phyloP scores from a whole-genome alignment of 2,797 vertebrate species.

The Salmo trutta region DNA sequence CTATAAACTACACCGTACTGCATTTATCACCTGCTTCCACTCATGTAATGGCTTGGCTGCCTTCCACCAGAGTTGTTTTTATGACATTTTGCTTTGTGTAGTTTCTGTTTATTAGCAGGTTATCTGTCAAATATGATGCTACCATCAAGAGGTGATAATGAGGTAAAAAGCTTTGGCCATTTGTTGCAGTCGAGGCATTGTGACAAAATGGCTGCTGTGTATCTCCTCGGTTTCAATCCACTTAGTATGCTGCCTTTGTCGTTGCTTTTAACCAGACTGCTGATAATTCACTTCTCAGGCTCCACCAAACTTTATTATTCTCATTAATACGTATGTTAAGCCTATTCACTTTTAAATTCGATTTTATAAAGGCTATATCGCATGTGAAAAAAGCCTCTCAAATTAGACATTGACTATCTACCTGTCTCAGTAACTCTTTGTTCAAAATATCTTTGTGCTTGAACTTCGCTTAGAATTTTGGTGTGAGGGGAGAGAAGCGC shows the following conservation, averaged over 20 bases:
- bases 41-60: background rate
- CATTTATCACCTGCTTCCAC: background rate
- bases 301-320: conserved; percentile 68
- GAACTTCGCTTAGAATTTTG: background rate
- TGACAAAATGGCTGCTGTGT: conserved; percentile 18
- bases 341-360: conserved; percentile 45
- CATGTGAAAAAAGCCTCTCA: background rate
- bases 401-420: conserved; percentile 28
- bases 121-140: background rate
- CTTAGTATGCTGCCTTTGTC: conserved; percentile 54
- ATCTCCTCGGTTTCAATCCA: conserved; percentile 16
- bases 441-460: background rate
- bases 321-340: conserved; percentile 58
- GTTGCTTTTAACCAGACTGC: conserved; percentile 48
- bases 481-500: background rate
- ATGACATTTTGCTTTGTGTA: background rate
- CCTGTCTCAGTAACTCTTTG: background rate
- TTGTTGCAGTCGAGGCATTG: background rate
- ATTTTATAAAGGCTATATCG: conserved; percentile 37
- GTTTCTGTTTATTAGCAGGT: background rate
- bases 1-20: background rate
- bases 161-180: conserved; percentile 13
- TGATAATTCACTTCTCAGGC: conserved; percentile 66
- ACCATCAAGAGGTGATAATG: conserved; percentile 21
- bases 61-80: background rate